Base-by-base conservation (phyloP, 2,888 invertebrate genomes). In the Parochlus steinenii region DNA sequence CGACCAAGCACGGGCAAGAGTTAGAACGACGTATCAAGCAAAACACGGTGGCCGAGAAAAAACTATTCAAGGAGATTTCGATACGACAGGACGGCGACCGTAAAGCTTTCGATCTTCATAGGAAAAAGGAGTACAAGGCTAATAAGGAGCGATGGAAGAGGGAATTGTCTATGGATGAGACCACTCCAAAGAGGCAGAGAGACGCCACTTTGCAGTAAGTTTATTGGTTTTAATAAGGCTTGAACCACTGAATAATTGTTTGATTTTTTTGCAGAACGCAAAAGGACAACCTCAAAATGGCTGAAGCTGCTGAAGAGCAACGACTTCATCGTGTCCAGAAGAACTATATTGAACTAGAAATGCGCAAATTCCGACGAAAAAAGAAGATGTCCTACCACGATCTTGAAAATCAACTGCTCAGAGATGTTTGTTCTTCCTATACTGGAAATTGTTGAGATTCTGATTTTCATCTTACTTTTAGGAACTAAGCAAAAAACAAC, bases 141-240 rank as follows among this genome's bases (percentile, higher is more conserved):
- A 92, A 83, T 57, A 97, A 95, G 63, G 97, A 97, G 54, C 65
- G 89, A 47, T 89, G 92, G 80, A 97, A 95, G 74, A 72, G 81
- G 48, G 89, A 89, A 54, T 67, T 90, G 43, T 85, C 83, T 30
- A 77, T 83, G 67, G 87, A 89, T 55, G 89, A 89, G 58, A 78
- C 83, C 37, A 87, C 87, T 49, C 86, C 89, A 36, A 89, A 87
- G 62, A 67, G 87, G 49, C 86, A 87, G 61, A 68, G 85, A 45
- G 89, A 89, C 55, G 82, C 86, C 42, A 86, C 86, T 39, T 64
- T 89, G 52, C 87, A 87, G 72, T 78, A 45, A 62, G 68, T n/a
- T n/a, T n/a, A n/a, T n/a, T n/a, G n/a, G n/a, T n/a, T n/a, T 62
- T 39, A 8, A 31, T 29, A 16, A 33, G 11, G 10, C 6, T 36